Conservation (phyloP, 1,140 invertebrate genomes). For the Coboldia fuscipes region DNA sequence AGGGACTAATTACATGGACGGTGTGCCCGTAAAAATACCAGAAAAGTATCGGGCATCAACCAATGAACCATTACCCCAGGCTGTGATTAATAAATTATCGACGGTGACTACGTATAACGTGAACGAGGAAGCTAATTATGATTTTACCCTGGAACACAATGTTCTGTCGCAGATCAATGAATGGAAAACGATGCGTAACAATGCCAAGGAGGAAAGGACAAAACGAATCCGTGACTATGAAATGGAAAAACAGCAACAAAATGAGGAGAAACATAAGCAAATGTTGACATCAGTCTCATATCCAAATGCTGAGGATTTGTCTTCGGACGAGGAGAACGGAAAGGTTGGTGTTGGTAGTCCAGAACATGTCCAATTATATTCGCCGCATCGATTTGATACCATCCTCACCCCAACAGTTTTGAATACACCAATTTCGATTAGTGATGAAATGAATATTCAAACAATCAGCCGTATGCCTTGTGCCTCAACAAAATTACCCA, state of each 20-base stretch:
- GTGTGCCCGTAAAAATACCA: conserved; percentile 66
- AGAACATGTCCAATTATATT: conserved; percentile 1
- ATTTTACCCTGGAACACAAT: conserved; percentile 46
- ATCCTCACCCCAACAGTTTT: conserved; percentile 4
- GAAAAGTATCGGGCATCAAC: conserved; percentile 62
- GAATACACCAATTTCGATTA: no score
- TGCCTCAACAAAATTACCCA: no score
- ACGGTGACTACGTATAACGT: conserved; percentile 26
- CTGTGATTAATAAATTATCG: conserved; percentile 33
- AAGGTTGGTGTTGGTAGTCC: conserved; percentile 5
- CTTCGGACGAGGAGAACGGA: conserved; percentile 8
- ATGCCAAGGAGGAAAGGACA: conserved; percentile 29
- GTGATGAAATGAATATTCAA: no score
- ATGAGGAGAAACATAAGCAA: conserved; percentile 28
- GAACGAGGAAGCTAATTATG: conserved; percentile 31
- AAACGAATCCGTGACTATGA: conserved; percentile 30
- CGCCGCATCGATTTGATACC: conserved; percentile 3
- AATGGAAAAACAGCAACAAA: conserved; percentile 26
- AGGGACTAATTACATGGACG: conserved; percentile 55
- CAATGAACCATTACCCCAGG: conserved; percentile 42
- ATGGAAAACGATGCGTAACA: conserved; percentile 36
- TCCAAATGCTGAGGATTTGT: conserved; percentile 24
- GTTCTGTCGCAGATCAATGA: conserved; percentile 44
- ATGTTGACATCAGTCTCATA: conserved; percentile 31
- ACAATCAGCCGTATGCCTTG: no score